A percentile compares a stretch with the other conserved stretches of the same genome.
These are phyloP conservation scores for Reinhardtius hippoglossoides DNA, from an alignment of 2,113 vertebrate genomes.

Conservation along the genomic window DNA sequence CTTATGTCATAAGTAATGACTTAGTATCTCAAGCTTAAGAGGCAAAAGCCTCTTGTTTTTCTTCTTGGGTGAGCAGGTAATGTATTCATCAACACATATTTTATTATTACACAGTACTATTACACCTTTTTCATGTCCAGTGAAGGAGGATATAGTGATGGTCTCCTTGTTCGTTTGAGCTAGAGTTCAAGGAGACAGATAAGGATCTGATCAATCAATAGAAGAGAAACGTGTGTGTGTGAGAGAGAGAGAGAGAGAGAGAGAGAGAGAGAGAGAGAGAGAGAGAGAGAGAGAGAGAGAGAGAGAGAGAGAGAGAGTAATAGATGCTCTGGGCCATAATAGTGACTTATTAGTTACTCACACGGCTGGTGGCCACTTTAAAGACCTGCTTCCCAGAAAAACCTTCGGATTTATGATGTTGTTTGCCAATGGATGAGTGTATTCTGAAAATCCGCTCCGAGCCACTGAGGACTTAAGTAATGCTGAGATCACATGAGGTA, in stretches of 20 bases:
- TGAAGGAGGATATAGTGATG: not conserved
- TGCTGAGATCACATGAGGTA: not conserved
- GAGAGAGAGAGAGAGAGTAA: too few relatives aligned
- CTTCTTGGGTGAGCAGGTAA: too few relatives aligned
- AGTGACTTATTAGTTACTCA: constrained; percentile 5
- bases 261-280: too few relatives aligned
- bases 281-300: too few relatives aligned
- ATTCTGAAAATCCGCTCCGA: not conserved
- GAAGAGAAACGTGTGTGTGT: not conserved
- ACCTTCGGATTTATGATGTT: not conserved
- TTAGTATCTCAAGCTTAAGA: too few relatives aligned
- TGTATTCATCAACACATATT: too few relatives aligned
- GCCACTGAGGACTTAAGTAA: too few relatives aligned
- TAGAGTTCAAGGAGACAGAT: constrained; percentile 23
- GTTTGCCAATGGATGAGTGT: constrained; percentile 4
- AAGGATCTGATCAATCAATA: constrained; percentile 26
- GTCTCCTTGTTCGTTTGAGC: not conserved
- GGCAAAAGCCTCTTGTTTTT: too few relatives aligned
- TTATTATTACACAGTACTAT: too few relatives aligned
- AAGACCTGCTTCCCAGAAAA: constrained; percentile 31
- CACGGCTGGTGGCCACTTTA: constrained; percentile 4
- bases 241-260: too few relatives aligned
- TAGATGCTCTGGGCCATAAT: too few relatives aligned
- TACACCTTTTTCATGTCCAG: not conserved
- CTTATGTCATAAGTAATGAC: too few relatives aligned